Evolutionary conservation across 2,888 invertebrate genomes (phyloP).

Genomic region (Miltochrista miniata): DNA sequence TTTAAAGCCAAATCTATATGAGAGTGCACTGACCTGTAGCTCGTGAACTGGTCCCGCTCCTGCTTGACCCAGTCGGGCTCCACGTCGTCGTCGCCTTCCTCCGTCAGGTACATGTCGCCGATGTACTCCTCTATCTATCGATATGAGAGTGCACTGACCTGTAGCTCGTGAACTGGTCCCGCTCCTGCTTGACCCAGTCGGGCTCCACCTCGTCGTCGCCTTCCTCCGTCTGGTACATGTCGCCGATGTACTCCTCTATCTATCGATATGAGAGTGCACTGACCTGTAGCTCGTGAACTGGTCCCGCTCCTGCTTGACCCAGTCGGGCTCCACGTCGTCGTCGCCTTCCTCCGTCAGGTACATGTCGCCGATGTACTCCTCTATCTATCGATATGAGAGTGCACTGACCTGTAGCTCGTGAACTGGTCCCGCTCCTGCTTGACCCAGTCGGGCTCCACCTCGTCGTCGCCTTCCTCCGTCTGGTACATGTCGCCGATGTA

Average conservation of each 20-base stretch:
- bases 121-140: constrained; percentile 97
- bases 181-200: constrained; percentile 97
- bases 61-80: constrained; percentile 98
- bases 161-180: constrained; percentile 94
- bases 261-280: too few species aligned
- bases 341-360: constrained; percentile 88
- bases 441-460: constrained; percentile 98
- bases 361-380: constrained; percentile 98
- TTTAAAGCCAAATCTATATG: too few species aligned
- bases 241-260: constrained; percentile 97
- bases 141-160: too few species aligned
- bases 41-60: constrained; percentile 95
- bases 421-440: constrained; percentile 97
- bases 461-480: constrained; percentile 85
- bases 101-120: constrained; percentile 95
- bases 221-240: constrained; percentile 93
- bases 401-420: constrained; percentile 86
- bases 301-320: constrained; percentile 97
- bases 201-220: constrained; percentile 90
- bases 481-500: constrained; percentile 99
- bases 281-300: constrained; percentile 92
- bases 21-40: constrained; percentile 87
- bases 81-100: constrained; percentile 86
- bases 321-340: constrained; percentile 93
- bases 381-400: too few species aligned